Conservation (phyloP, 2,797 vertebrate species). For the Phalanger gymnotis region DNA sequence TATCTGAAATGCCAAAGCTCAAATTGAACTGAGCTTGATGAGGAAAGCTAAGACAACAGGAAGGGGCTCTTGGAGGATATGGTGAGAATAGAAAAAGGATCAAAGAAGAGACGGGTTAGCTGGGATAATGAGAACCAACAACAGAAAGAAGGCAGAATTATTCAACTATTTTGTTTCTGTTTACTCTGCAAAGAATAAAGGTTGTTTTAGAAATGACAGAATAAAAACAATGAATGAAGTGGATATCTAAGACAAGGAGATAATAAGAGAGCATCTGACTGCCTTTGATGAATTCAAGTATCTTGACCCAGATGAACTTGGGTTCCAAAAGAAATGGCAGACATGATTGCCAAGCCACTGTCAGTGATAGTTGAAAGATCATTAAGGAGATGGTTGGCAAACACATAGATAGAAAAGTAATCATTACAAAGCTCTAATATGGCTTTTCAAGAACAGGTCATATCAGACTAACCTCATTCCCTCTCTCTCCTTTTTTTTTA, state of each 20-base stretch:
- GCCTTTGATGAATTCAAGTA: not conserved
- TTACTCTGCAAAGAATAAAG: not conserved
- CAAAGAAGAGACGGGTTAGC: not conserved
- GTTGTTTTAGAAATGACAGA: not conserved
- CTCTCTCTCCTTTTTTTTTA: no score
- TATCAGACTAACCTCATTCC: not conserved
- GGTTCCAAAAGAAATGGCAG: not conserved
- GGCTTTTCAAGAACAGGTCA: not conserved
- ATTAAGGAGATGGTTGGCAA: not conserved
- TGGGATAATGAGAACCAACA: not conserved
- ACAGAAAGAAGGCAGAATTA: not conserved
- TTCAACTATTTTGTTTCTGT: not conserved
- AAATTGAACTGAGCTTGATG: not conserved
- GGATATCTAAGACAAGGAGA: not conserved
- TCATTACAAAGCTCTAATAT: not conserved
- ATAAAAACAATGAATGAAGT: not conserved
- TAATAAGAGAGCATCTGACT: not conserved
- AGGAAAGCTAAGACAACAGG: not conserved
- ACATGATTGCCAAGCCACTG: not conserved
- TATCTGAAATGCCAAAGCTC: not conserved
- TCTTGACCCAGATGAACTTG: not conserved
- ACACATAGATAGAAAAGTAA: not conserved
- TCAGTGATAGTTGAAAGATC: not conserved
- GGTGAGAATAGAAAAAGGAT: not conserved
- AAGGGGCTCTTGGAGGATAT: not conserved